Conservation (phyloP, 2,113 vertebrate species). For the Corythoichthys intestinalis region DNA sequence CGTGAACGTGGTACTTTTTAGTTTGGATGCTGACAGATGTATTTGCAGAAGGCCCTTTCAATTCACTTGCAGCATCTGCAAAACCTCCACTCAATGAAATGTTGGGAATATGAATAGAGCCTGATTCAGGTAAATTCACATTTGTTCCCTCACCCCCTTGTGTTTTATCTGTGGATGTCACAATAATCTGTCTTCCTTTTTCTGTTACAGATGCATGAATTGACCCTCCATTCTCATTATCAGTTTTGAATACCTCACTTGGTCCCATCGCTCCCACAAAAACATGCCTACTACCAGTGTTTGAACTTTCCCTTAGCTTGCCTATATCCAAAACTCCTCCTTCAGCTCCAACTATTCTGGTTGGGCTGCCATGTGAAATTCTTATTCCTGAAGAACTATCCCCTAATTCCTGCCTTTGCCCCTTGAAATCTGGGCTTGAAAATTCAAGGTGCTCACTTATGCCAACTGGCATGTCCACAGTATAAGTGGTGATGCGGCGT, state of each 20-base stretch:
- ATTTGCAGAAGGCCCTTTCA: conserved; percentile 18
- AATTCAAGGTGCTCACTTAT: conserved; percentile 74
- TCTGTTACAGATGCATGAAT: conserved; percentile 37
- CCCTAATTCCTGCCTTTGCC: conserved; percentile 70
- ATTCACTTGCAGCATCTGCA: conserved; percentile 19
- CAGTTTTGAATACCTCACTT: conserved; percentile 27
- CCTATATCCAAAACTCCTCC: conserved; percentile 60
- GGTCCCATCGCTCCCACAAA: conserved; percentile 24
- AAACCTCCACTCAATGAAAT: conserved; percentile 21
- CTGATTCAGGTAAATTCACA: conserved; percentile 37
- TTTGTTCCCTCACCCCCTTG: conserved; percentile 33
- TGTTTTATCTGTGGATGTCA: conserved; percentile 32
- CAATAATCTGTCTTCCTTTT: conserved; percentile 34
- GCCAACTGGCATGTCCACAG: conserved; percentile 80
- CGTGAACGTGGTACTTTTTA: background rate
- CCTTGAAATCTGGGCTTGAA: conserved; percentile 75
- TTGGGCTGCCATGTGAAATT: conserved; percentile 55
- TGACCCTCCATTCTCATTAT: conserved; percentile 40
- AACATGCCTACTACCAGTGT: conserved; percentile 36
- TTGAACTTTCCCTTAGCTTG: conserved; percentile 23
- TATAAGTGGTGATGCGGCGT: conserved; percentile 88
- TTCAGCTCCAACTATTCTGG: conserved; percentile 55
- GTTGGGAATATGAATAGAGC: conserved; percentile 14
- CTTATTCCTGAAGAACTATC: conserved; percentile 58
- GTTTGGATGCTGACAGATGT: background rate